Conservation (phyloP, 2,888 invertebrate species). For the Ariolimax columbianus region DNA sequence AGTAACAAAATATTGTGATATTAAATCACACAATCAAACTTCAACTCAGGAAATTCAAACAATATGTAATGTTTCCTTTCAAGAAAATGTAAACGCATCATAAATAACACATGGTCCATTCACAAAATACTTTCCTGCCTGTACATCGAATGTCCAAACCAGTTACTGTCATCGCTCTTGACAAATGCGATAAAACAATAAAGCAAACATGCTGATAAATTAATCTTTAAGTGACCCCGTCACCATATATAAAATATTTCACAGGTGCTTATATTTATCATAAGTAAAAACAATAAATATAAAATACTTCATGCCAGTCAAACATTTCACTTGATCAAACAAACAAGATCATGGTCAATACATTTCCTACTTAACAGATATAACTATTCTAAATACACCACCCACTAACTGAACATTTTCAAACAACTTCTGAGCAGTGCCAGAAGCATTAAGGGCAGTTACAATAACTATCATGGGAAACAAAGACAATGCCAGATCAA, state of each 20-base stretch:
- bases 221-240: not conserved
- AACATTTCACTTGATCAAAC: no score
- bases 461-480: no score
- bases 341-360: no score
- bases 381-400: no score
- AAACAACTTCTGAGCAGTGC: no score
- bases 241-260: not conserved
- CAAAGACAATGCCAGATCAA: no score
- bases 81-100: not conserved
- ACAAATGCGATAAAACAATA: not conserved
- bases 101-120: not conserved
- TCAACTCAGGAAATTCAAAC: not conserved
- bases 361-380: no score
- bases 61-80: not conserved
- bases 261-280: not conserved
- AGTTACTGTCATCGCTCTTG: constrained; percentile 10
- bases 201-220: not conserved
- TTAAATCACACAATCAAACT: not conserved
- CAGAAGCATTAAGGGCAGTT: no score
- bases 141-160: constrained; percentile 9
- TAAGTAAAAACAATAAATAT: not conserved
- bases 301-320: not conserved
- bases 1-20: not conserved
- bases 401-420: no score
- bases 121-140: constrained; percentile 30